Conservation (phyloP, 2,888 invertebrate genomes). For the Nycteola revayana region DNA sequence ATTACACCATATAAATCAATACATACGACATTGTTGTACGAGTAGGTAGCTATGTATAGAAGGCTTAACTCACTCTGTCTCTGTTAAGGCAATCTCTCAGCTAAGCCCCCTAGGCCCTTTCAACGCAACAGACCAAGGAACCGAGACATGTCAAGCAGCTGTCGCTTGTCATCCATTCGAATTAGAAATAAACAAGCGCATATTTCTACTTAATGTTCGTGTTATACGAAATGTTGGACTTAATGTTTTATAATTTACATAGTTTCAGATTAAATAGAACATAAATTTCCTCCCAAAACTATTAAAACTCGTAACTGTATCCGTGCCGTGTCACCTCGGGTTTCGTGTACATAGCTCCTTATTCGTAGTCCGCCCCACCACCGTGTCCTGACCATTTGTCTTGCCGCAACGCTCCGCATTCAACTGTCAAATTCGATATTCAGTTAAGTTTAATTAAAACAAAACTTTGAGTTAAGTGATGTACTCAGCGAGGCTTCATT, state of each 20-base stretch:
- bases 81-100: slow-evolving; percentile 17
- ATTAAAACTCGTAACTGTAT: slow-evolving; percentile 9
- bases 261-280: too few relatives aligned
- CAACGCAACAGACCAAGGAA: slow-evolving; percentile 8
- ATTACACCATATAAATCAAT: slow-evolving; percentile 24
- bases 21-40: too few relatives aligned
- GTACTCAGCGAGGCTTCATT: slow-evolving; percentile 19
- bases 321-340: slow-evolving; percentile 1
- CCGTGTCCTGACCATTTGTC: slow-evolving; percentile 39
- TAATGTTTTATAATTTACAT: too few relatives aligned
- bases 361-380: slow-evolving; percentile 18
- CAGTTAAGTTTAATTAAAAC: slow-evolving; percentile 41
- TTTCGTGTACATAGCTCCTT: slow-evolving; percentile 24
- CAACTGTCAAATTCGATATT: slow-evolving; percentile 55
- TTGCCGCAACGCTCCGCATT: slow-evolving; percentile 44
- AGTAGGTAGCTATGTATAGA: slow-evolving; percentile 14
- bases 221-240: too few relatives aligned
- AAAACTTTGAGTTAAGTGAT: slow-evolving; percentile 23
- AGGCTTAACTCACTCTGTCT: slow-evolving; percentile 9
- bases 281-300: slow-evolving; percentile 3
- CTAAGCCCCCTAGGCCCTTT: slow-evolving; percentile 9
- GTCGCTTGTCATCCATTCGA: slow-evolving; percentile 7
- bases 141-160: slow-evolving; percentile 9
- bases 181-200: slow-evolving; percentile 8
- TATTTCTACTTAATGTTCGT: too few relatives aligned